These are phyloP conservation scores for Chaenodraco wilsoni DNA, from an alignment of 2,797 vertebrate species.

Conservation along the genomic window DNA sequence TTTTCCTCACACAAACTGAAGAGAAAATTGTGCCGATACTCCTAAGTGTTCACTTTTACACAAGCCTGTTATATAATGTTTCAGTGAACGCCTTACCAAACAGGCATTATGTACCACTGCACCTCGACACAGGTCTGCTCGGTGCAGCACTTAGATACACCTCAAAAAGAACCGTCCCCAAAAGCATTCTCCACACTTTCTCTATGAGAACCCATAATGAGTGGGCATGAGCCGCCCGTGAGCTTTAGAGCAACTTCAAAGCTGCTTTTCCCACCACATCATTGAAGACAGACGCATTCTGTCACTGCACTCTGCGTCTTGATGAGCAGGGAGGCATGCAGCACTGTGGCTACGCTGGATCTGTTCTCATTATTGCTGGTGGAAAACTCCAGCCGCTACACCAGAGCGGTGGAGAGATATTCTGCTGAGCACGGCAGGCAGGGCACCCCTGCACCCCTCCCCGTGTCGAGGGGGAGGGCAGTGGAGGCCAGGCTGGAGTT, in stretches of 20 bases:
- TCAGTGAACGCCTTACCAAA: not conserved
- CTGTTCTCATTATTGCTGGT: constrained; percentile 57
- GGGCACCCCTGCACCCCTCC: constrained; percentile 56
- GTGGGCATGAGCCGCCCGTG: constrained; percentile 26
- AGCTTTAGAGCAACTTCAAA: constrained; percentile 41
- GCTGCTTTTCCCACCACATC: constrained; percentile 43
- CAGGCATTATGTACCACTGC: not conserved
- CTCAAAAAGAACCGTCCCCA: not conserved
- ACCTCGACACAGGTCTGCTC: not conserved
- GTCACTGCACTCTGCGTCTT: constrained; percentile 26
- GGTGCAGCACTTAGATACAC: constrained; percentile 1
- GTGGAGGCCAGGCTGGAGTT: constrained; percentile 63
- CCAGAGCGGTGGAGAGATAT: constrained; percentile 62
- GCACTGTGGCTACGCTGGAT: constrained; percentile 36
- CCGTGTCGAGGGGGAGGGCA: constrained; percentile 40
- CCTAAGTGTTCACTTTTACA: constrained; percentile 10
- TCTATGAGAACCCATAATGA: constrained; percentile 44
- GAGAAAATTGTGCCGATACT: constrained; percentile 11
- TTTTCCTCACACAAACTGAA: not conserved
- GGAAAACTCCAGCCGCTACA: constrained; percentile 76
- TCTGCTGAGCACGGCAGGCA: constrained; percentile 80
- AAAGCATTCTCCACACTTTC: constrained; percentile 49
- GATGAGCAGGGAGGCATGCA: constrained; percentile 31
- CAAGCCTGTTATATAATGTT: not conserved
- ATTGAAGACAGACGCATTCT: constrained; percentile 33